A percentile compares a stretch with the other conserved stretches of the same genome.
phyloP scores from a whole-genome alignment of 2,797 vertebrate species.

The Pogonophryne albipinna region DNA sequence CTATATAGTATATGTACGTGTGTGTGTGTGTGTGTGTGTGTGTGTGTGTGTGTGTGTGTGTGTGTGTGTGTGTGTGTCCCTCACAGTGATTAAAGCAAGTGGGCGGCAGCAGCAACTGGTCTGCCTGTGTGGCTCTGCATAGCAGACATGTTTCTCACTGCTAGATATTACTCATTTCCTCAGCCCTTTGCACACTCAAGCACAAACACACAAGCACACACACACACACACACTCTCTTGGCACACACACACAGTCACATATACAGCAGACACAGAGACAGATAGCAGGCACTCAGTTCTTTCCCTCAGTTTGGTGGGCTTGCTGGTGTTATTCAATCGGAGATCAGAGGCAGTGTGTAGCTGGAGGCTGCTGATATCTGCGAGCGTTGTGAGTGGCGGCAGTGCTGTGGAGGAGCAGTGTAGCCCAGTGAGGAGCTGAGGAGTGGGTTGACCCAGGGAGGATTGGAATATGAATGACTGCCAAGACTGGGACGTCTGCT shows the following conservation, averaged over 20 bases:
- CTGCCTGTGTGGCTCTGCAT: conserved; percentile 86
- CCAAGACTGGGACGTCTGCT: conserved; percentile 74
- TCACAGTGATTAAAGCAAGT: conserved; percentile 88
- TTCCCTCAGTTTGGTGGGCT: conserved; percentile 77
- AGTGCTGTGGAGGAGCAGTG: conserved; percentile 53
- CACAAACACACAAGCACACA: conserved; percentile 57
- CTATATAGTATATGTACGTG: no score
- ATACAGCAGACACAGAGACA: conserved; percentile 70
- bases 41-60: no score
- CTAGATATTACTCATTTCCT: conserved; percentile 91
- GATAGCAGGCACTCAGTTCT: conserved; percentile 75
- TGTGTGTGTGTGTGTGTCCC: conserved; percentile 71
- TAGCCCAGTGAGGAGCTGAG: conserved; percentile 56
- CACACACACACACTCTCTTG: conserved; percentile 31
- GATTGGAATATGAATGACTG: conserved; percentile 77
- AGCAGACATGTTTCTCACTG: conserved; percentile 88
- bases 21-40: not conserved
- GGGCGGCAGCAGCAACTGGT: conserved; percentile 89
- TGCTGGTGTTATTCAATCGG: conserved; percentile 70
- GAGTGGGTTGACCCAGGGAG: conserved; percentile 72
- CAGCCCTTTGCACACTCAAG: conserved; percentile 81
- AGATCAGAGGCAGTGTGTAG: conserved; percentile 73
- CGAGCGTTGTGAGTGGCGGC: conserved; percentile 56
- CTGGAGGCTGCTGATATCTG: conserved; percentile 71
- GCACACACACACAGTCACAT: conserved; percentile 55